Conservation (phyloP, 2,797 vertebrate genomes). For the Molossus alvarezi region DNA sequence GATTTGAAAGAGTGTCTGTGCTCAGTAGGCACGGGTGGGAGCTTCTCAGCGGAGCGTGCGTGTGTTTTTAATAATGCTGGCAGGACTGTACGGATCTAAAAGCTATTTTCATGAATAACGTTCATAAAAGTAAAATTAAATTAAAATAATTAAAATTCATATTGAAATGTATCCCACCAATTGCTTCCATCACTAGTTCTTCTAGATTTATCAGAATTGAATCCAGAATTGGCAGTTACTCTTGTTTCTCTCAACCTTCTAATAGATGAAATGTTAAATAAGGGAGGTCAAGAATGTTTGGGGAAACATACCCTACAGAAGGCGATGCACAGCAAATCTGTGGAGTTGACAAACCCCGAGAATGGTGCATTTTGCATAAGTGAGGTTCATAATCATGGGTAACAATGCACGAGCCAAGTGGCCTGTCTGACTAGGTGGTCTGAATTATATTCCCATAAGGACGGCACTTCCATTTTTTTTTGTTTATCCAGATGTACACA, state of each 20-base stretch:
- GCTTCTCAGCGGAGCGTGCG: neutral
- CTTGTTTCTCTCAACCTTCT: slow-evolving; percentile 5
- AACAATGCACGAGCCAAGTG: neutral
- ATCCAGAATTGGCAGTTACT: neutral
- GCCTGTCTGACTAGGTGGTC: neutral
- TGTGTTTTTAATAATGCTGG: neutral
- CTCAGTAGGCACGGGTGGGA: neutral
- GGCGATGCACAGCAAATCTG: neutral
- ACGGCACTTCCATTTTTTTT: neutral
- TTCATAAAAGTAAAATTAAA: neutral
- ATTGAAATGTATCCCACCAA: neutral
- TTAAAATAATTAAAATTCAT: neutral
- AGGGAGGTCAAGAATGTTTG: neutral
- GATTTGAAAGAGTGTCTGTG: neutral
- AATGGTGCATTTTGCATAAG: neutral
- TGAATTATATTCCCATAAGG: neutral
- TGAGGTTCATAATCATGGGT: neutral
- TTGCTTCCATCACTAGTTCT: neutral
- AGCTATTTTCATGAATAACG: neutral
- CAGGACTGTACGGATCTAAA: neutral
- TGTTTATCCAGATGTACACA: neutral
- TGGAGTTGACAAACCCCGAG: neutral
- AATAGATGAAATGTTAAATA: neutral
- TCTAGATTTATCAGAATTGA: neutral
- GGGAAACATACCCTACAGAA: neutral